Evolutionary conservation across 2,888 invertebrate genomes (phyloP).

Genomic region (Phlogophora meticulosa): DNA sequence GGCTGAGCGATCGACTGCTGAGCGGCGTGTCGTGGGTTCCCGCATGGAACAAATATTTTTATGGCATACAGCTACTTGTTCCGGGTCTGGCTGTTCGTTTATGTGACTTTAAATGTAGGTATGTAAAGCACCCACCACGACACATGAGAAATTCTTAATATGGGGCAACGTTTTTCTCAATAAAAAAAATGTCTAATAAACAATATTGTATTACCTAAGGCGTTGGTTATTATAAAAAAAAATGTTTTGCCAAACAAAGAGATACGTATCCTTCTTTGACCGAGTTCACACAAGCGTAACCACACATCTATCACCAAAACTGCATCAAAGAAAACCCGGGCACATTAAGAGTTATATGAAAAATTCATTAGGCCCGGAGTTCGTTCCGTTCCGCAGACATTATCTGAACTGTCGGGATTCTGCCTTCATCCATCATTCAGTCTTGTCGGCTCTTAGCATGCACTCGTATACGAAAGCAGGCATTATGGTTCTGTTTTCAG

Average conservation of each 20-base stretch:
- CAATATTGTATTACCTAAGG: too few species aligned
- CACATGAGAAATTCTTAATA: too few species aligned
- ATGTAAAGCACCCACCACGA: too few species aligned
- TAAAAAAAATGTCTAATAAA: too few species aligned
- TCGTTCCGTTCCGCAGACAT: slow-evolving; percentile 66
- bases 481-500: slow-evolving; percentile 33
- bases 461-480: slow-evolving; percentile 49
- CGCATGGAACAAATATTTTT: too few species aligned
- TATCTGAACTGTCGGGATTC: slow-evolving; percentile 60
- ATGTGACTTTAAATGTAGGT: too few species aligned
- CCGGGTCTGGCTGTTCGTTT: too few species aligned
- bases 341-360: slow-evolving; percentile 67
- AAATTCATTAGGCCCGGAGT: slow-evolving; percentile 66
- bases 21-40: too few species aligned
- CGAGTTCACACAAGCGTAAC: slow-evolving; percentile 30
- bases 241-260: not conserved
- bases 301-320: slow-evolving; percentile 59
- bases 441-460: slow-evolving; percentile 62
- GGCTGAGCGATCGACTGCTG: too few species aligned
- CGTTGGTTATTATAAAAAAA: too few species aligned
- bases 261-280: slow-evolving; percentile 27
- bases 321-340: slow-evolving; percentile 56
- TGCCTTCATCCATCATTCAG: slow-evolving; percentile 81
- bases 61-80: too few species aligned
- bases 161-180: too few species aligned